Evolutionary conservation across 2,113 vertebrate genomes (phyloP).

Genomic region (Mustela nigripes): DNA sequence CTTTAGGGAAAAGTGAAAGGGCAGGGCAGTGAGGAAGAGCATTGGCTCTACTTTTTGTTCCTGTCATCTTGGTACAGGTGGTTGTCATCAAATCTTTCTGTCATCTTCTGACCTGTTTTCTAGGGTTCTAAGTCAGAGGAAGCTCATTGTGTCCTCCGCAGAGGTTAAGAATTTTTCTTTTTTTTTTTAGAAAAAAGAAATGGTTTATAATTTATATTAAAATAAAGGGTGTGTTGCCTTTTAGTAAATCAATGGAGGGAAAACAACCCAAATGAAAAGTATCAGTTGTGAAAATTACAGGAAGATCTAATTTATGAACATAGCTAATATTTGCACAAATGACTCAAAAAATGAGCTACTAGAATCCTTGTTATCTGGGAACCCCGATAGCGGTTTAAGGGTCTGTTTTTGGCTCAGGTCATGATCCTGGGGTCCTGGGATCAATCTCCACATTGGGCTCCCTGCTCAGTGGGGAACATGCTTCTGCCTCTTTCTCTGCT

Average conservation of each 20-base stretch:
- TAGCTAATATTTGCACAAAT: not conserved
- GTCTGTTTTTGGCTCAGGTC: no score
- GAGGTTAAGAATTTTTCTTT: not conserved
- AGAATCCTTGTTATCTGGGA: not conserved
- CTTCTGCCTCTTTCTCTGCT: no score
- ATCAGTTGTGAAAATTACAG: not conserved
- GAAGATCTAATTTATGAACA: not conserved
- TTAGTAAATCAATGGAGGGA: not conserved
- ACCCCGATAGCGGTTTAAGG: no score
- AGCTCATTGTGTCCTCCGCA: not conserved
- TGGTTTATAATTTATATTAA: not conserved
- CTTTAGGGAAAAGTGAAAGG: not conserved
- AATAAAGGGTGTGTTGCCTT: not conserved
- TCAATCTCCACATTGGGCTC: no score
- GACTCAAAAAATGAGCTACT: not conserved
- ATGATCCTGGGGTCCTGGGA: no score
- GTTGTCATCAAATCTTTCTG: not conserved
- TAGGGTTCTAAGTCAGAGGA: not conserved
- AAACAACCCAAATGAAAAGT: not conserved
- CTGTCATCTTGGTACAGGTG: not conserved
- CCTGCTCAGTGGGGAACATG: no score
- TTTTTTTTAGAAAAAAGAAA: not conserved
- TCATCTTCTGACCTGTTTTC: not conserved
- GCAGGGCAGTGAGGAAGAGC: accelerated
- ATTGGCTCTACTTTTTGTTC: not conserved